Conservation (phyloP, 2,113 vertebrate species). For the Dicentrarchus labrax region DNA sequence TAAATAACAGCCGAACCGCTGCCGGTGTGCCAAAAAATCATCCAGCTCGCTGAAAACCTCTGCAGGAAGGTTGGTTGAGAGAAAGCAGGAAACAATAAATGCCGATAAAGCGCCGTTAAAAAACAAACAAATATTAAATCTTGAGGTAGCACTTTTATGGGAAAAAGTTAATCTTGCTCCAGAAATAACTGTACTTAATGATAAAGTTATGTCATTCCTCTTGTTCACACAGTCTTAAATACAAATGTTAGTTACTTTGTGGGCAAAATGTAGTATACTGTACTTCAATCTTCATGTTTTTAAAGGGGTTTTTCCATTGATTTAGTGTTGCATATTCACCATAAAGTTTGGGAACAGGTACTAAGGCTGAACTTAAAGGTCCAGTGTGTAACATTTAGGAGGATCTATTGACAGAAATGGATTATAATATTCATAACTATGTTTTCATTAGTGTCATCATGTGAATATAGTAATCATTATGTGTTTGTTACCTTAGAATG, state of each 20-base stretch:
- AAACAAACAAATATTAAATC: background rate
- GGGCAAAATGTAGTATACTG: background rate
- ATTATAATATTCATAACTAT: no score
- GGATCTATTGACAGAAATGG: no score
- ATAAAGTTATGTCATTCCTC: background rate
- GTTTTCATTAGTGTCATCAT: no score
- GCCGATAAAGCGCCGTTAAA: background rate
- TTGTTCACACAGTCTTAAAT: background rate
- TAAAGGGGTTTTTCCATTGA: background rate
- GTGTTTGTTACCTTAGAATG: no score
- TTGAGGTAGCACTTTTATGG: background rate
- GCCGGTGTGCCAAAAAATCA: background rate
- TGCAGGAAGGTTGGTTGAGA: background rate
- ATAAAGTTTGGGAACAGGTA: no score
- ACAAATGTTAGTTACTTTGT: background rate
- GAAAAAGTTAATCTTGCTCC: background rate
- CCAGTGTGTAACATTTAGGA: no score
- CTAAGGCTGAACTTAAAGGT: no score
- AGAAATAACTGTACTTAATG: background rate
- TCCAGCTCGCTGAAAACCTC: background rate
- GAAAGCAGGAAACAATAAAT: background rate
- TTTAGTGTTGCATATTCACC: background rate
- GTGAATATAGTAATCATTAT: no score
- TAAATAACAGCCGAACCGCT: conserved; percentile 31
- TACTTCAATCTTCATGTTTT: no score